Evolutionary conservation across 2,113 vertebrate species (phyloP), one percentile per base, ranked within the genome.

Genomic region (Apaloderma vittatum): DNA sequence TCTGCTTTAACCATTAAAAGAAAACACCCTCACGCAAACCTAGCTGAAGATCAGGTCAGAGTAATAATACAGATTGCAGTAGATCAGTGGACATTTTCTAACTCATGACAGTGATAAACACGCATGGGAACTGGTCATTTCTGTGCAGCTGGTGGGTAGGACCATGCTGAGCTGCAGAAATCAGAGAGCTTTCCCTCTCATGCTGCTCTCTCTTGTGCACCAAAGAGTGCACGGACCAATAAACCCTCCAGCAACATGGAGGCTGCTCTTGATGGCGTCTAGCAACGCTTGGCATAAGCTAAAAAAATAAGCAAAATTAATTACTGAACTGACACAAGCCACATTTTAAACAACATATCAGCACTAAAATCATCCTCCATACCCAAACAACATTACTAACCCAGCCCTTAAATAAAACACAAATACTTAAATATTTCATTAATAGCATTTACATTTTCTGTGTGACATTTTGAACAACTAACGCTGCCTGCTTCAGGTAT

Each of bases 371-470:
- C 3, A 5, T 70, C 16, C 36, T 81, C 9, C 9, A 11, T 66
- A 79, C 29, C 29, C 3, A 5, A 77, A 74, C 30, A 87, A 40
- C 18, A 20, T 18, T 78, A 36, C 5, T 66, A 70, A 70, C 5
- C 8, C 9, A 62, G 3, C 5, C 19, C 13, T 82, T 86, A 51
- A 78, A 71, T 71, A 34, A 78, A 71, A 87, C 48, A 46, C 0
- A 0, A 90, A 36, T 79, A 84, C 76, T 96, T 97, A 78, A 79
- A n/a, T 90, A 94, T 92, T 80, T 96, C 52, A 62, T 94, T 73
- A 20, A 51, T 2, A 34, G 27, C 88, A 83, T 84, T 97, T 95
- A 85, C 65, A 85, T 93, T 94, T 96, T 77, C 87, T 89, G 55
- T 76, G 88, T 96, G 89, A 94, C 71, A 65, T 81, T 95, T 74